A percentile compares a stretch with the other conserved stretches of the same genome.
phyloP scores from a whole-genome alignment of 2,797 vertebrate species.

The Lithobates sylvaticus region DNA sequence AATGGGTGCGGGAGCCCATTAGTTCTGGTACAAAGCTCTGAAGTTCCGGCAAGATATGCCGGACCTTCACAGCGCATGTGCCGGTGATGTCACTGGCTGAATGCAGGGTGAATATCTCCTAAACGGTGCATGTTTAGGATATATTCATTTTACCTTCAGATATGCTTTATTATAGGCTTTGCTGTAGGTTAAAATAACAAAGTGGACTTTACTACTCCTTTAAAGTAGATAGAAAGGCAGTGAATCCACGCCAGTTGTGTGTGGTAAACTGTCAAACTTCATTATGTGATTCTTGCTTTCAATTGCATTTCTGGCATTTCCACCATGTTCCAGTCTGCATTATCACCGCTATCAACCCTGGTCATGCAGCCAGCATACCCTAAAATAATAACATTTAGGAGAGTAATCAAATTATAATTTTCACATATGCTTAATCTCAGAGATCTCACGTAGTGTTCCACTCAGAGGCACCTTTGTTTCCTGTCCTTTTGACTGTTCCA shows the following conservation, averaged over 20 bases:
- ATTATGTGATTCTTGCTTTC: background rate
- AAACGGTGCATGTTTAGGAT: too few relatives aligned
- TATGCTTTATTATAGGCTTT: too few relatives aligned
- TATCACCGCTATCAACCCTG: background rate
- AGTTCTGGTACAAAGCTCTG: too few relatives aligned
- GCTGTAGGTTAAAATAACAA: too few relatives aligned
- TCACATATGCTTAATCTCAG: background rate
- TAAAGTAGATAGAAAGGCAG: too few relatives aligned
- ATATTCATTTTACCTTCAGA: too few relatives aligned
- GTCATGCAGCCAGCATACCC: background rate
- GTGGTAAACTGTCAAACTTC: background rate
- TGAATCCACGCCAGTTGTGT: background rate
- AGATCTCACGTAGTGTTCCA: background rate
- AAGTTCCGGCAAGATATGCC: too few relatives aligned
- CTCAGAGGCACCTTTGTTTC: background rate
- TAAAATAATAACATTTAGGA: background rate
- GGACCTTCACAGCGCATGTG: too few relatives aligned
- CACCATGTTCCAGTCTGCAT: background rate
- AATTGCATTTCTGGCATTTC: background rate
- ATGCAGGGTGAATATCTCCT: too few relatives aligned
- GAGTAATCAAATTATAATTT: background rate
- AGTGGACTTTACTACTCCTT: too few relatives aligned
- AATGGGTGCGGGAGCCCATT: too few relatives aligned
- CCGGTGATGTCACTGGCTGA: too few relatives aligned
- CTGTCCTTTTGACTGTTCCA: background rate